Conservation (phyloP, 2,888 invertebrate species). For the Philereme transversata region DNA sequence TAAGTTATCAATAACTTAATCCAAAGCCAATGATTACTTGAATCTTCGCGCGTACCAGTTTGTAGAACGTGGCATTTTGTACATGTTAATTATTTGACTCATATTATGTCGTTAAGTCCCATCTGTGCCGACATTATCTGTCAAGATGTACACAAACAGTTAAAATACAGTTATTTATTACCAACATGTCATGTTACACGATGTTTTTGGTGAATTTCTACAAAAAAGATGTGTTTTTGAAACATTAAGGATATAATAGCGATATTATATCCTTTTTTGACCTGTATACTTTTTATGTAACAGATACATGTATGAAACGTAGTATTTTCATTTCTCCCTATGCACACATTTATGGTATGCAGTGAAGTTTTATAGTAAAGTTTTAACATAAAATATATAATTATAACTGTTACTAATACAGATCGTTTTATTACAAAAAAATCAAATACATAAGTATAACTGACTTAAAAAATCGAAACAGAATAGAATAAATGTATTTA, state of each 20-base stretch:
- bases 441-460: too few relatives aligned
- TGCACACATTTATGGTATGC: too few relatives aligned
- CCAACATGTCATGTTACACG: conserved; percentile 11
- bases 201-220: conserved; percentile 7
- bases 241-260: background rate
- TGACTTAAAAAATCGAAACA: too few relatives aligned
- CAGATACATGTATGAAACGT: too few relatives aligned
- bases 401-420: too few relatives aligned
- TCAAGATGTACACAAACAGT: conserved; percentile 13
- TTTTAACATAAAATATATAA: too few relatives aligned
- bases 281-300: too few relatives aligned
- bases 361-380: too few relatives aligned
- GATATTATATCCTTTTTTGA: too few relatives aligned
- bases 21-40: conserved; percentile 11
- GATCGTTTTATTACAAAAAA: too few relatives aligned
- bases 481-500: too few relatives aligned
- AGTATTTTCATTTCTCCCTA: too few relatives aligned
- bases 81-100: conserved; percentile 19
- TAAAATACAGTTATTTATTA: conserved; percentile 15
- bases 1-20: conserved; percentile 21
- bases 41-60: conserved; percentile 18
- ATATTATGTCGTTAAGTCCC: conserved; percentile 27
- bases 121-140: conserved; percentile 20
- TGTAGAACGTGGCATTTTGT: conserved; percentile 25
- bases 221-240: conserved; percentile 7